Conservation (phyloP, 2,113 vertebrate genomes). For the Nesogale talazaci region DNA sequence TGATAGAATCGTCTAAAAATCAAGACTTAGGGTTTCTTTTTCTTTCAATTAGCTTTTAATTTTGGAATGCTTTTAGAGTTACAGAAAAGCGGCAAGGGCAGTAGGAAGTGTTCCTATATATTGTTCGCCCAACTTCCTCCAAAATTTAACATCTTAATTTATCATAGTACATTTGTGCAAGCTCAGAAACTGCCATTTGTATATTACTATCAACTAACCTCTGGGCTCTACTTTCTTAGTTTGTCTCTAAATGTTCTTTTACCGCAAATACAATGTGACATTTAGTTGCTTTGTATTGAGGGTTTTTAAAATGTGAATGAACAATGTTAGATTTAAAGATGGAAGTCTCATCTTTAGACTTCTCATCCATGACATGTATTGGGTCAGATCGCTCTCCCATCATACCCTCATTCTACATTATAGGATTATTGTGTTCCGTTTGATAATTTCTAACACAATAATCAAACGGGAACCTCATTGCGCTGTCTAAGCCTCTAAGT, state of each 20-base stretch:
- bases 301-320: background rate
- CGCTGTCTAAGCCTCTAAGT: background rate
- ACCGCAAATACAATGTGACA: background rate
- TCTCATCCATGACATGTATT: background rate
- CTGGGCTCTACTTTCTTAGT: background rate
- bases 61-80: constrained; percentile 8
- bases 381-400: background rate
- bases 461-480: too few relatives aligned
- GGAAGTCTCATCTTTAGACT: background rate
- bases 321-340: background rate
- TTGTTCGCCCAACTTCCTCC: background rate
- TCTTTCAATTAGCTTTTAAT: background rate
- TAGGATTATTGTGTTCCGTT: background rate
- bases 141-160: background rate
- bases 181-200: background rate
- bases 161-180: background rate
- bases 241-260: background rate
- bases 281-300: background rate
- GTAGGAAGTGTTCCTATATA: background rate
- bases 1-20: background rate
- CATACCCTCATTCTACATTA: background rate
- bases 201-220: background rate
- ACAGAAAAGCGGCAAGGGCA: background rate
- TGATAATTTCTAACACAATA: too few relatives aligned
- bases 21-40: background rate